Percentiles rank a stretch among this genome's conserved stretches.
Evolutionary conservation across 2,113 vertebrate species (phyloP).

Genomic region (Stictonetta naevosa): DNA sequence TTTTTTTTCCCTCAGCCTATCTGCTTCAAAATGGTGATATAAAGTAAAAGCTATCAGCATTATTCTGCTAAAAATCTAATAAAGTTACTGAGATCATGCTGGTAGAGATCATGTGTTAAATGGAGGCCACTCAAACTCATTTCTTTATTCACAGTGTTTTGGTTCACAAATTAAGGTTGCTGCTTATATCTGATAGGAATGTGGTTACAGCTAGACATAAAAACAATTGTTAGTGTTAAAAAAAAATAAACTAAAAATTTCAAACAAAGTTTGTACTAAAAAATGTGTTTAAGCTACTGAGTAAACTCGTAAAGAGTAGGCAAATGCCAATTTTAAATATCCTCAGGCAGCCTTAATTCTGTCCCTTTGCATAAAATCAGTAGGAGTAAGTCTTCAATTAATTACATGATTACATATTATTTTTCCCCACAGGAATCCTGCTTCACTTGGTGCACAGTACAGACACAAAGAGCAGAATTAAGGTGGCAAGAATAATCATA

Average conservation of each 20-base stretch:
- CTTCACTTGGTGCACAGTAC: background rate
- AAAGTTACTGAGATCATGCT: background rate
- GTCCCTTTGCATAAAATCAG: constrained; percentile 56
- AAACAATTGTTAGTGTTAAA: background rate
- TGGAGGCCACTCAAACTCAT: background rate
- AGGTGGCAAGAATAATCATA: background rate
- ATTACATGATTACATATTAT: constrained; percentile 42
- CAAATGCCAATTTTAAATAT: constrained; percentile 55
- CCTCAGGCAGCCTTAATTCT: constrained; percentile 52
- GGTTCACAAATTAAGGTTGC: background rate
- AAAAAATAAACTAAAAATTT: background rate
- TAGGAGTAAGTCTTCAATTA: constrained; percentile 52
- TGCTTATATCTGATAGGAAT: background rate
- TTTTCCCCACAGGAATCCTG: constrained; percentile 50
- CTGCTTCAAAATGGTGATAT: background rate
- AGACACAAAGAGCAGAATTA: constrained; percentile 21
- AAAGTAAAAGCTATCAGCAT: background rate
- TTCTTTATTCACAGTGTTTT: background rate
- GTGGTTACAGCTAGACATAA: background rate
- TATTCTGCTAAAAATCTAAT: background rate
- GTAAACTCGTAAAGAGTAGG: constrained; percentile 32
- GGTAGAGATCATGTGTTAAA: background rate
- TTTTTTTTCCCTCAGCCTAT: background rate
- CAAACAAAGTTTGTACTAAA: background rate
- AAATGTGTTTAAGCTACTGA: background rate